Evolutionary conservation across 2,888 invertebrate species (phyloP), one percentile per base, ranked within the genome.

Genomic region (Sepiola atlantica): DNA sequence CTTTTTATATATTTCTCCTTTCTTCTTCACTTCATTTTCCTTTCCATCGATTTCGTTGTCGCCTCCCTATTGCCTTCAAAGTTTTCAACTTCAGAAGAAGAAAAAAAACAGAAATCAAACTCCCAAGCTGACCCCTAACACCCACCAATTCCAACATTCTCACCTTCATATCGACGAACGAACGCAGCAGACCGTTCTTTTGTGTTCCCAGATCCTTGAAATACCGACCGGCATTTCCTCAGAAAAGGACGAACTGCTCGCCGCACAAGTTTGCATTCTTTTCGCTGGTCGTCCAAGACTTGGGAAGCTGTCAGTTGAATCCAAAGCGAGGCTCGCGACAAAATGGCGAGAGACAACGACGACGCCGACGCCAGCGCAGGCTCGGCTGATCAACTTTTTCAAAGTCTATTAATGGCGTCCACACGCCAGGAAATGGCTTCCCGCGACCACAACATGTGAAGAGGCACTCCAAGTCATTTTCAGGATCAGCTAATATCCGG

Each of bases 351-450:
- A 2, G 45, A 45, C 45, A 8, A 45, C 45, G 45, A 45, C 45
- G 45, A 45, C 45, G 2, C 2, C 45, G 8, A 45, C 45, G 45
- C 2, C 45, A 8, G 45, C 77, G 77, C 77, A n/a, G 77, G 77
- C n/a, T 1, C 0, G 77, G 77, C 77, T 77, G 77, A 77, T 77
- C 77, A 77, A 77, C 77, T n/a, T 77, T 77, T 45, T 45, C 45
- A 45, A 77, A 77, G 77, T n/a, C n/a, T 77, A 77, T 77, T 77
- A 77, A 77, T 32, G 77, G 77, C n/a, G 77, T n/a, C n/a, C n/a
- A n/a, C n/a, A n/a, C 77, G 77, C 77, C 77, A 77, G 77, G 77
- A 77, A 77, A 77, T 77, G n/a, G 77, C n/a, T 77, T 77, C n/a
- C n/a, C 77, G n/a, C 77, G n/a, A 18, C 77, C 77, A 77, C 77